Base-by-base conservation (phyloP, 2,113 vertebrate genomes). In the Aix galericulata region DNA sequence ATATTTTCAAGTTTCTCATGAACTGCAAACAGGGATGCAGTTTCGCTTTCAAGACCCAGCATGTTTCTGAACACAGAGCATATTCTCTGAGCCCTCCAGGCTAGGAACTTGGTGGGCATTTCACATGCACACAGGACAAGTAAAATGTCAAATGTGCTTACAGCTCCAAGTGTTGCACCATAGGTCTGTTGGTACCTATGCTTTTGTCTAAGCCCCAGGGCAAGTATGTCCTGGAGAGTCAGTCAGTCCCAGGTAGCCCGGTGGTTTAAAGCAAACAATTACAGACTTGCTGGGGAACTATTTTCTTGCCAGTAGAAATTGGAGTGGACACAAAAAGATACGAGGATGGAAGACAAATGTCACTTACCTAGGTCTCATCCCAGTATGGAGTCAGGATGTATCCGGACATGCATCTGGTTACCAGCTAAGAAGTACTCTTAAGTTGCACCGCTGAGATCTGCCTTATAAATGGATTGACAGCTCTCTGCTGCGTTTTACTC, bases 61-160 rank as follows among this genome's bases (percentile, higher is more conserved):
- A 79, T 44, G 38, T 79, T 85, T 76, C 71, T 40, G n/a, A 67
- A 91, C 46, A 71, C 38, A 64, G 13, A 36, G 25, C 21, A 46
- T 27, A 40, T 76, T 62, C 8, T 32, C 48, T 82, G 66, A 82
- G 52, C 29, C 23, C 38, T 40, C 34, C 10, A 48, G 71, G 71
- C 15, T 79, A 31, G 32, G 11, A 89, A 72, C 36, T 83, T 78
- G 42, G 53, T 66, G 94, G 40, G 42, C 84, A 91, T 89, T 85
- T 93, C 58, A 72, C 38, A 82, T 56, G 73, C 81, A 91, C 82
- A 68, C 46, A 79, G 78, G 58, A 75, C 75, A 96, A 88, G 58
- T 46, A 88, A 50, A 50, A 50, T 50, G 76, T 59, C 81, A 81
- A 91, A 82, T 38, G 52, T 56, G 42, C 60, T 67, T 89, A 75